Base-by-base conservation (phyloP, 2,113 vertebrate species). In the Lepus timidus region DNA sequence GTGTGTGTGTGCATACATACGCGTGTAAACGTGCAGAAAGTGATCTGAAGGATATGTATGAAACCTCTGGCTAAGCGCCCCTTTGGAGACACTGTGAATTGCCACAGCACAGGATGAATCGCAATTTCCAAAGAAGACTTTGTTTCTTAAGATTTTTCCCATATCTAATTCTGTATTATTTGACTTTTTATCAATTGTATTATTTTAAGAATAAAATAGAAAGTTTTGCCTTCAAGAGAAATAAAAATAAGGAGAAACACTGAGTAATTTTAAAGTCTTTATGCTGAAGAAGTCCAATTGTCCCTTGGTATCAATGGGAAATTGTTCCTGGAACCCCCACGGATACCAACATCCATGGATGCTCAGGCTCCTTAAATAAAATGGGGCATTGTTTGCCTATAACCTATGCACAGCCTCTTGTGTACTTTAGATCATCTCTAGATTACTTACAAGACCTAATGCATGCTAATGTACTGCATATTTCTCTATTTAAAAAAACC, bases 181-280 rank as follows among this genome's bases (percentile, higher is more conserved):
- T 73, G 25, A 33, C 31, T 58, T 39, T 61, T 84, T 79, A 84
- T 79, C 84, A 61, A 68, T 80, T 92, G 79, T 88, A 85, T 6
- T 61, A 51, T 85, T 85, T 78, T 74, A 64, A 83, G 33, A 85
- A 9, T 29, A 84, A 91, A 80, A 74, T 2, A 88, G 9, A 91
- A 74, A 4, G 9, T 25, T 22, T 55, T 58, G 17, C 17, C 13
- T 23, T 33, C 14, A 31, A 91, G 20, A 91, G 65, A 94, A 91
- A 61, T 52, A n/a, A 88, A 84, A 91, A 68, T 80, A 94, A 29
- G 9, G 76, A 81, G 73, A 90, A 76, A 33, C 2, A 51, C 22
- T 86, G 6, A 78, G 33, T 71, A 55, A 49, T 25, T n/a, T 55
- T 90, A 31, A 95, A 86, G 31, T 9, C 17, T 68, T 87, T 62